phyloP scores from a whole-genome alignment of 1,140 invertebrate species.

The Aphidius ervi region DNA sequence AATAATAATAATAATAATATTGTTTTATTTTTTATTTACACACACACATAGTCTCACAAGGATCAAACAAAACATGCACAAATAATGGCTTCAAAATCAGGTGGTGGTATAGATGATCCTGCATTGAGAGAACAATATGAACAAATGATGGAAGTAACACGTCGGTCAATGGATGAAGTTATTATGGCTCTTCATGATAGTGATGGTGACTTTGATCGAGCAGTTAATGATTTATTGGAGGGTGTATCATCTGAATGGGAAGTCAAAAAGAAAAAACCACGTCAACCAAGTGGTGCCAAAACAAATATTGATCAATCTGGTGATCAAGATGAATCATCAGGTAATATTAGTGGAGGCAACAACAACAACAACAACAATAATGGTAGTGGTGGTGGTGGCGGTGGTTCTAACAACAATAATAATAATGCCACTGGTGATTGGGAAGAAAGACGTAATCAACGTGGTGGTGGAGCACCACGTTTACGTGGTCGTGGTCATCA shows the following conservation, averaged over 20 bases:
- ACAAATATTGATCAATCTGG: conserved; percentile 41
- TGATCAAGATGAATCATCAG: conserved; percentile 35
- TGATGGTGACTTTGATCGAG: conserved; percentile 71
- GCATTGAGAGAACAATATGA: conserved; percentile 68
- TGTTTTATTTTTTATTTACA: no score
- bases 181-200: conserved; percentile 78
- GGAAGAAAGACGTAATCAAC: conserved; percentile 51
- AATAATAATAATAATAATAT: no score
- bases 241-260: conserved; percentile 54
- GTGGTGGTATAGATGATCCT: conserved; percentile 56
- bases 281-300: conserved; percentile 55
- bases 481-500: conserved; percentile 51
- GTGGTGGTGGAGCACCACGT: conserved; percentile 51
- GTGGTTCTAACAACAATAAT: no score
- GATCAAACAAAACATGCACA: conserved; percentile 61
- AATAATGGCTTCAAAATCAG: conserved; percentile 63
- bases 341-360: no score
- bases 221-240: conserved; percentile 74
- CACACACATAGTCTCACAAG: conserved; percentile 29
- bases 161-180: conserved; percentile 76
- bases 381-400: background rate
- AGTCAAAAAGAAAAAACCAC: conserved; percentile 83
- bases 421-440: conserved; percentile 41
- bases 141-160: conserved; percentile 76
- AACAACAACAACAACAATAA: no score